Conservation (phyloP, 1,140 invertebrate genomes). For the Penaeus japonicus region DNA sequence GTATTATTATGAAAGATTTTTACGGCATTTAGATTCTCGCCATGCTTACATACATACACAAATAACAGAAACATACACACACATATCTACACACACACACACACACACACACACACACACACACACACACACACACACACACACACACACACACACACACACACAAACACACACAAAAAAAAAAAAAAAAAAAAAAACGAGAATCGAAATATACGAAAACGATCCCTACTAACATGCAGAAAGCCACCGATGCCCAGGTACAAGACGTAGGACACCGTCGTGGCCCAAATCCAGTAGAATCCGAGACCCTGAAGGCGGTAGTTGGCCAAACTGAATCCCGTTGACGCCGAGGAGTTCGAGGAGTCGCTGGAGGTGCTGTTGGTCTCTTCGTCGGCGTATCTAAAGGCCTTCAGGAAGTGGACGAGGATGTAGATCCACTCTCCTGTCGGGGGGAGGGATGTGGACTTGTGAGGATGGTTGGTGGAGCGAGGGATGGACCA, state of each 20-base stretch:
- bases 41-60: no score
- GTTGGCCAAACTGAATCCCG: slow-evolving; percentile 62
- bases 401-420: slow-evolving; percentile 69
- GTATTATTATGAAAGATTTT: no score
- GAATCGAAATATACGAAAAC: no score
- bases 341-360: not conserved
- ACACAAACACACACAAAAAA: not conserved
- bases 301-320: slow-evolving; percentile 66
- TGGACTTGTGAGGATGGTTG: not conserved
- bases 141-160: not conserved
- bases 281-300: slow-evolving; percentile 66
- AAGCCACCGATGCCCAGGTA: slow-evolving; percentile 66
- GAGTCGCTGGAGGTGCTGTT: not conserved
- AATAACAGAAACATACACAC: no score
- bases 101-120: not conserved
- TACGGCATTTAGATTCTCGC: no score
- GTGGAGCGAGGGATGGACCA: not conserved
- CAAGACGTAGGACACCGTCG: slow-evolving; percentile 68
- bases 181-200: not conserved
- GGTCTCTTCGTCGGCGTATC: slow-evolving; percentile 61
- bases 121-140: not conserved
- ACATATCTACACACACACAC: no score
- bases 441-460: slow-evolving; percentile 65
- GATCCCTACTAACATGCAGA: slow-evolving; percentile 45
- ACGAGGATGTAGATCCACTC: slow-evolving; percentile 73